Percentiles rank a stretch among this genome's conserved stretches.
Evolutionary conservation across 2,797 vertebrate species (phyloP).

Genomic region (Siniperca obscura): DNA sequence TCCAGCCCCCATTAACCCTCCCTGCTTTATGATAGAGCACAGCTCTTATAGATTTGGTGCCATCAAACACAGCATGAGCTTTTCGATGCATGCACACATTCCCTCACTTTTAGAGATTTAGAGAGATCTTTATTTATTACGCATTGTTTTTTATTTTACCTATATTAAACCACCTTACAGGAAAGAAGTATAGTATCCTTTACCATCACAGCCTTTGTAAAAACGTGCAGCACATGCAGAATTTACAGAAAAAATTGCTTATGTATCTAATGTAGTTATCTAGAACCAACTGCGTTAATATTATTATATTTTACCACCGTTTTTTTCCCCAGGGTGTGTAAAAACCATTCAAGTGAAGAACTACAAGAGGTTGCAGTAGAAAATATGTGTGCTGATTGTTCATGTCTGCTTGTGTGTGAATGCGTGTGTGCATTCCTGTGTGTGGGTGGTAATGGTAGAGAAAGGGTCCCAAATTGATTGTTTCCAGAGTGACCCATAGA

Average conservation of each 20-base stretch:
- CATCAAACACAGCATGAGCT: constrained; percentile 67
- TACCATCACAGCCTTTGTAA: background rate
- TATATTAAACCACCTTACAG: constrained; percentile 2
- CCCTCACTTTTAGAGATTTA: constrained; percentile 32
- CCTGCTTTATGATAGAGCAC: constrained; percentile 29
- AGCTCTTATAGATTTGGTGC: constrained; percentile 37
- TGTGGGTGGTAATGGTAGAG: constrained; percentile 58
- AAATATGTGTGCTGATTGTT: constrained; percentile 24
- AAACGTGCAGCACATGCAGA: background rate
- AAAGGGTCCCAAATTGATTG: constrained; percentile 77
- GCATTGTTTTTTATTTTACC: background rate
- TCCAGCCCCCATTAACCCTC: constrained; percentile 39
- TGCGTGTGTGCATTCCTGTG: constrained; percentile 26
- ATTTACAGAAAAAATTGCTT: background rate
- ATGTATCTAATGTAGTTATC: background rate
- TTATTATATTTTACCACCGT: background rate
- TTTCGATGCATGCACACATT: constrained; percentile 60
- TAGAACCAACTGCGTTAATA: constrained; percentile 3
- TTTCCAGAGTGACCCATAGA: constrained; percentile 71
- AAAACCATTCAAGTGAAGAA: background rate
- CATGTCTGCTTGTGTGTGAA: constrained; percentile 21
- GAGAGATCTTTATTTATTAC: constrained; percentile 1
- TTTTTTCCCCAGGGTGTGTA: constrained; percentile 25
- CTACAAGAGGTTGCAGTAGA: background rate
- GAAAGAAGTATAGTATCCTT: constrained; percentile 3